Conservation (phyloP, 2,113 vertebrate species). For the Nyctibius bracteatus region DNA sequence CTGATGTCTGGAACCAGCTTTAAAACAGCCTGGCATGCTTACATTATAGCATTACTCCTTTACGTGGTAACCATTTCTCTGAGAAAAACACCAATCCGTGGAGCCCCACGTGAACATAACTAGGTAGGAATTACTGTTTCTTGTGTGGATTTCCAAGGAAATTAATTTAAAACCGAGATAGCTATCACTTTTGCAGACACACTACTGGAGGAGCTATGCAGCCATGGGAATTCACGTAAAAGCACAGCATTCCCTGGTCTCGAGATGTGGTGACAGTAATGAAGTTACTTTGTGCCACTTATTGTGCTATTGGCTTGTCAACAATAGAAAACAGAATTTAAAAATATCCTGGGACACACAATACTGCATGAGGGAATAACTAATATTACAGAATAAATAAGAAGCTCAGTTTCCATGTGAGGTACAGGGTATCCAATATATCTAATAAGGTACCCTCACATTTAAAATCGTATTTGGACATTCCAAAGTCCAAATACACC, state of each 20-base stretch:
- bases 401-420: not conserved
- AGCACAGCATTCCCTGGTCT: not conserved
- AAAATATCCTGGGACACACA: conserved; percentile 25
- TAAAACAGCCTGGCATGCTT: not conserved
- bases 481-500: not conserved
- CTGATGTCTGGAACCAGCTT: not conserved
- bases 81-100: not conserved
- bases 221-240: not conserved
- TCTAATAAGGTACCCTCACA: not conserved
- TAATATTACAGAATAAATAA: conserved; percentile 22
- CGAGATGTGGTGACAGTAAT: conserved; percentile 9
- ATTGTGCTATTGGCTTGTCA: conserved; percentile 33
- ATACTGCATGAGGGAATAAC: not conserved
- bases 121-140: conserved; percentile 3
- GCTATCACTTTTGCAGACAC: not conserved
- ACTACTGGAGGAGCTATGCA: conserved; percentile 13
- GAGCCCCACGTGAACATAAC: not conserved
- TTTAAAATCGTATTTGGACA: not conserved
- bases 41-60: not conserved
- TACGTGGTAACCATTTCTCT: not conserved
- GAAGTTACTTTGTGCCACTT: conserved; percentile 22
- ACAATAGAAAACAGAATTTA: conserved; percentile 21
- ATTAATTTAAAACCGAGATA: not conserved
- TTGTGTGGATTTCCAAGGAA: conserved; percentile 1
- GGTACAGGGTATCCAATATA: not conserved